Conservation (phyloP, 2,797 vertebrate genomes). For the Cirrhinus mrigala region DNA sequence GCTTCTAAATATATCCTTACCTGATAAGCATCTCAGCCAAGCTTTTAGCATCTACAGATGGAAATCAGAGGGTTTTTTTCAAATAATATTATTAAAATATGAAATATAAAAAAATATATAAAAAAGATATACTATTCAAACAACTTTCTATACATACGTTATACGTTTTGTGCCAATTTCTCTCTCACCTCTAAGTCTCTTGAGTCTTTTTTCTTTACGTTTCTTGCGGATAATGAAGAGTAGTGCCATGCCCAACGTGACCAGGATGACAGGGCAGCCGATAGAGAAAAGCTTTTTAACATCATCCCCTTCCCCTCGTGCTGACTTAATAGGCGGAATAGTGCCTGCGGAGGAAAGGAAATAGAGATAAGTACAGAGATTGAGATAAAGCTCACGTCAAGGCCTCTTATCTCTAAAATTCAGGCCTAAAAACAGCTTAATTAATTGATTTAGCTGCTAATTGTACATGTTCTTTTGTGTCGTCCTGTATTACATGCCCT, state of each 20-base stretch:
- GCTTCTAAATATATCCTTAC: conserved; percentile 72
- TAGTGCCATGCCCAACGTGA: conserved; percentile 90
- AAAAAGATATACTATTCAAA: not conserved
- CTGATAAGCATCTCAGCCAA: conserved; percentile 99
- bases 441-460: conserved; percentile 28
- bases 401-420: conserved; percentile 20
- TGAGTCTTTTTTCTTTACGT: conserved; percentile 96
- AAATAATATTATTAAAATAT: not conserved
- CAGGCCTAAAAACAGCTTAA: conserved; percentile 18
- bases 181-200: conserved; percentile 89
- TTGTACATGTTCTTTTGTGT: conserved; percentile 13
- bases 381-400: conserved; percentile 7
- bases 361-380: not conserved
- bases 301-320: conserved; percentile 92
- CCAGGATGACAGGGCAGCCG: conserved; percentile 93
- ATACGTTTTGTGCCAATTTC: not conserved
- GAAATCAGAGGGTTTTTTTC: conserved; percentile 29
- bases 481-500: not conserved
- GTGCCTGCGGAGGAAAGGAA: conserved; percentile 81
- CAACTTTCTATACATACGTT: not conserved
- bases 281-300: conserved; percentile 99
- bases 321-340: conserved; percentile 96
- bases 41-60: conserved; percentile 93
- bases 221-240: conserved; percentile 97
- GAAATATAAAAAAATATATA: not conserved